Conservation (phyloP, 2,888 invertebrate genomes). For the Dryomyza anilis region DNA sequence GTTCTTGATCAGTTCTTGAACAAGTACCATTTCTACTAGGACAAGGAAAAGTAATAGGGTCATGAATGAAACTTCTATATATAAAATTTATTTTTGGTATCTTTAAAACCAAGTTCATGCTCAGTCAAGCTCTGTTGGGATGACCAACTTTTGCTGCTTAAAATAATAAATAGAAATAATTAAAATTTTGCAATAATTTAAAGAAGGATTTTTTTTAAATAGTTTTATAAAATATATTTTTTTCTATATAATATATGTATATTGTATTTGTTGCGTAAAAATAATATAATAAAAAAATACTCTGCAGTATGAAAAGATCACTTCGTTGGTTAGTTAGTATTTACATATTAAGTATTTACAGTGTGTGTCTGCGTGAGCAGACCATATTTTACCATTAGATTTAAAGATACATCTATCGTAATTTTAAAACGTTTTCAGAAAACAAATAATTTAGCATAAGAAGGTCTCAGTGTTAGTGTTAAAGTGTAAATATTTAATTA, state of each 20-base stretch:
- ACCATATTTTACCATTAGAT: not conserved
- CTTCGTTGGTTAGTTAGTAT: slow-evolving; percentile 8
- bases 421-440: slow-evolving; percentile 16
- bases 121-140: too few relatives aligned
- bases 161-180: too few relatives aligned
- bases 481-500: slow-evolving; percentile 46
- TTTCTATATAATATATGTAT: not conserved
- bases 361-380: not conserved
- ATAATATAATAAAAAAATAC: slow-evolving; percentile 1
- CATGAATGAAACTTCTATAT: too few relatives aligned
- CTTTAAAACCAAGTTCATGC: too few relatives aligned
- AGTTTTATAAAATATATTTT: not conserved
- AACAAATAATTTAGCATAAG: slow-evolving; percentile 11
- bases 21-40: too few relatives aligned
- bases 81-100: too few relatives aligned
- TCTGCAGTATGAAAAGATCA: not conserved
- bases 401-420: too few relatives aligned
- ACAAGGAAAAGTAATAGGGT: too few relatives aligned
- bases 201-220: not conserved
- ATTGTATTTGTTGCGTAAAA: not conserved
- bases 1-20: too few relatives aligned
- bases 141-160: too few relatives aligned
- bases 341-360: slow-evolving; percentile 15
- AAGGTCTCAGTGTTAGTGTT: slow-evolving; percentile 43
- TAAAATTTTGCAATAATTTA: too few relatives aligned